Base-by-base conservation (phyloP, 2,113 vertebrate genomes). In the Pachypanchax playfairii region DNA sequence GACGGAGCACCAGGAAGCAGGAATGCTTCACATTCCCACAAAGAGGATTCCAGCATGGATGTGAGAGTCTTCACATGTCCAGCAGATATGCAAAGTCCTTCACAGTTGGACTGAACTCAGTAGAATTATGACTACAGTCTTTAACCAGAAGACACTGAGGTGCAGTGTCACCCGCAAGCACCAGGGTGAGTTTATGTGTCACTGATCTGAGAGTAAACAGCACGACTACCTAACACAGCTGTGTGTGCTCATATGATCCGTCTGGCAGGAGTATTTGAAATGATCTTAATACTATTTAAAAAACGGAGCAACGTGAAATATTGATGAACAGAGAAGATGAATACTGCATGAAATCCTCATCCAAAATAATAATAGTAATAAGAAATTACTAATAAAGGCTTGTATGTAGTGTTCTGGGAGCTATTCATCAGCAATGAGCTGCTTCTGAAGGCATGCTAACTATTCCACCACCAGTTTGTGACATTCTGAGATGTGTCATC, bases 51-150 rank as follows among this genome's bases (percentile, higher is more conserved):
- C 83, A 89, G 24, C 89, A 89, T 42, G 44, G 54, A 87, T 63
- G 85, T 89, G 87, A 90, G 75, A 91, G 73, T 88, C 73, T 92
- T 90, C 87, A 33, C 89, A 87, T 85, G 75, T 86, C 63, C 69
- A 76, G 75, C 77, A 79, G 78, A 91, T 54, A 73, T 68, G 80
- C 63, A 73, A 56, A 67, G 75, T 77, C 58, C 44, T 44, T 65
- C 74, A 48, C 65, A 46, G 75, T 43, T 28, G 41, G 62, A 82
- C 56, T 73, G 68, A 39, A 48, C 50, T 44, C 26, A 26, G 55
- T 44, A 60, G 56, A 72, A 64, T 69, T 52, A 54, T 77, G 73
- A 73, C 68, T 74, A 61, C 39, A 48, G 67, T 46, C 73, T 84
- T 83, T 70, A 66, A 78, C 52, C 26, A 31, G 52, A 70, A 75